A percentile compares a stretch with the other conserved stretches of the same genome.
Conservation (phyloP, 2,888 invertebrate species). For the Tenthredo notha region DNA sequence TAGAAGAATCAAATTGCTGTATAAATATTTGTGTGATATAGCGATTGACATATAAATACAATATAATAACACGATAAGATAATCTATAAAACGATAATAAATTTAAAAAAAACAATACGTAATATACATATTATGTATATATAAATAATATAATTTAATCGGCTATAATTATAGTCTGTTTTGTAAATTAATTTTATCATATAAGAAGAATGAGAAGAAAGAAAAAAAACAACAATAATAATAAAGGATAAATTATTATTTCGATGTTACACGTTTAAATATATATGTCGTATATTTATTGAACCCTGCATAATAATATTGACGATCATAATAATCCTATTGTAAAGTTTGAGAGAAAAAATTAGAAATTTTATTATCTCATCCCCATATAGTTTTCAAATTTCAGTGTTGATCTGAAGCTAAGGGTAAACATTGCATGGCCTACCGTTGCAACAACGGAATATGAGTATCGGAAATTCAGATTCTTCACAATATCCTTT, state of each 20-base stretch:
- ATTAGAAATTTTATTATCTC: not conserved
- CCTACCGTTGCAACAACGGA: not conserved
- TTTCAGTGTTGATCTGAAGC: not conserved
- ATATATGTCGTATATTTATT: not conserved
- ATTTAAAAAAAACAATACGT: constrained; percentile 38
- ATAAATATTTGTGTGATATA: constrained; percentile 39
- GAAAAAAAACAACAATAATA: constrained; percentile 61
- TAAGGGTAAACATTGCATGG: not conserved
- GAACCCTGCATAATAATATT: not conserved
- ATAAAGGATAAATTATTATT: constrained; percentile 70
- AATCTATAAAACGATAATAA: constrained; percentile 4
- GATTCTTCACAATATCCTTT: constrained; percentile 65
- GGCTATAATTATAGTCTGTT: constrained; percentile 33
- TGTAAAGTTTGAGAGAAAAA: not conserved
- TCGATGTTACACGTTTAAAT: constrained; percentile 66
- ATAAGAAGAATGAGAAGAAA: constrained; percentile 38
- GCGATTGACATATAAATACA: not conserved
- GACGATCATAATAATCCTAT: not conserved
- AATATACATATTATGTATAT: constrained; percentile 8
- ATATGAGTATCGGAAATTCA: constrained; percentile 29
- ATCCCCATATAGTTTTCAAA: not conserved
- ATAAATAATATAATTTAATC: not conserved
- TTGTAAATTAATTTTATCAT: constrained; percentile 47
- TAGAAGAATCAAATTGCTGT: constrained; percentile 3
- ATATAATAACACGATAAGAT: not conserved